These are phyloP conservation scores for Norana najaformis DNA, from an alignment of 2,888 invertebrate genomes.

Conservation along the genomic window DNA sequence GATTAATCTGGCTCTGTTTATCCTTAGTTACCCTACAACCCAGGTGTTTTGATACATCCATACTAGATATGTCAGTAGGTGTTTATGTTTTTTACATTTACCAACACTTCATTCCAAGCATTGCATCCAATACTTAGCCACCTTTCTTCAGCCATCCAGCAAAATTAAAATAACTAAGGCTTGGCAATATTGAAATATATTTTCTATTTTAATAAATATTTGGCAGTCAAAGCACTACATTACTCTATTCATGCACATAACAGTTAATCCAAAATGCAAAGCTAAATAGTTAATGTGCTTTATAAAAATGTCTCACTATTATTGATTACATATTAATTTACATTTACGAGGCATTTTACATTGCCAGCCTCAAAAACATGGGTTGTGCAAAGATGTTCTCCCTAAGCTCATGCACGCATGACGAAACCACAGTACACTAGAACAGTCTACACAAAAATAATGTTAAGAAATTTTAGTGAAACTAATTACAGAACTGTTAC, in stretches of 20 bases:
- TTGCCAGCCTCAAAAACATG: not conserved
- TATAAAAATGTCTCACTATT: slow-evolving; percentile 13
- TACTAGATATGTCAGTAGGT: not conserved
- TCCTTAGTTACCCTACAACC: no score
- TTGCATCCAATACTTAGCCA: not conserved
- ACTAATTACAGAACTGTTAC: no score
- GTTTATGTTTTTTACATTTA: not conserved
- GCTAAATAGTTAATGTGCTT: not conserved
- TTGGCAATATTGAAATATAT: not conserved
- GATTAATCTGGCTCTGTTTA: no score
- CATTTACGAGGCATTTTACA: not conserved
- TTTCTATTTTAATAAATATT: not conserved
- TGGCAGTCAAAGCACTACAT: not conserved
- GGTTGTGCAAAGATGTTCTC: no score
- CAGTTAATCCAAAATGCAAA: not conserved
- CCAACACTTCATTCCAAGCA: not conserved
- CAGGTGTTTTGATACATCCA: not conserved
- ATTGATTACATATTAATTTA: slow-evolving; percentile 2
- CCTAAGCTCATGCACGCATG: no score
- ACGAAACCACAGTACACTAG: no score
- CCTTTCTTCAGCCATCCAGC: not conserved
- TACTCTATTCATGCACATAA: not conserved
- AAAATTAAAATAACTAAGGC: not conserved
- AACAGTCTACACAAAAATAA: no score
- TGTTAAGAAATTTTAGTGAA: no score